Evolutionary conservation across 2,113 vertebrate species (phyloP), one percentile per base, ranked within the genome.

Genomic region (Dunckerocampus dactyliophorus): DNA sequence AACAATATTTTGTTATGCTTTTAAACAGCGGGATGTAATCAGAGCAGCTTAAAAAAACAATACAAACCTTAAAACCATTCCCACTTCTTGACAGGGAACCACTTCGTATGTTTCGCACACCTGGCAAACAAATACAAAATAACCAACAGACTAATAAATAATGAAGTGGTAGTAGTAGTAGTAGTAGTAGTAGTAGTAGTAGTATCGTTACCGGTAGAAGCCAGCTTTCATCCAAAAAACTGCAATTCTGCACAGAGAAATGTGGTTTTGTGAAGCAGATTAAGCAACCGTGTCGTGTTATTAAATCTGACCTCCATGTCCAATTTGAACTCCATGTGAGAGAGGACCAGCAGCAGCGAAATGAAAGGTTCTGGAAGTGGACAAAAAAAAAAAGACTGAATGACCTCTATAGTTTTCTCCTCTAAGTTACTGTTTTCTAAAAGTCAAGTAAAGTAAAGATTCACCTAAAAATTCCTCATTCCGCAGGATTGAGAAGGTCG

Each of bases 171-270:
- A 17, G 13, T 13, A 1, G 24, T 28, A 28, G n/a, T n/a, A 37
- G 21, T 28, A 15, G 16, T 7, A 24, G 21, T 9, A 59, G 15
- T 24, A 55, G 3, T 48, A 52, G 31, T 16, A 0, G 12, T 39
- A 4, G 19, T 12, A 59, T 46, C 72, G 80, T 90, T 86, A 93
- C 92, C 43, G 84, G 90, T 62, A 92, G 81, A 56, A 92, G 83
- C 93, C 92, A 94, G 66, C 90, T 93, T 74, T 94, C 85, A 0
- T 92, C 92, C 81, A 93, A 85, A 80, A 94, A 94, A 82, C 91
- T 94, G 82, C 90, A 92, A 22, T 93, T 94, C 91, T 91, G 80
- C 73, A 66, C 31, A 76, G 24, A 75, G 54, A 71, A 13, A 59
- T n/a, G 22, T 11, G n/a, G 47, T 49, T 21, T 10, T 62, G 34